Base-by-base conservation (phyloP, 64 coral and sea anemone genomes). In the Astreopora myriophthalma region DNA sequence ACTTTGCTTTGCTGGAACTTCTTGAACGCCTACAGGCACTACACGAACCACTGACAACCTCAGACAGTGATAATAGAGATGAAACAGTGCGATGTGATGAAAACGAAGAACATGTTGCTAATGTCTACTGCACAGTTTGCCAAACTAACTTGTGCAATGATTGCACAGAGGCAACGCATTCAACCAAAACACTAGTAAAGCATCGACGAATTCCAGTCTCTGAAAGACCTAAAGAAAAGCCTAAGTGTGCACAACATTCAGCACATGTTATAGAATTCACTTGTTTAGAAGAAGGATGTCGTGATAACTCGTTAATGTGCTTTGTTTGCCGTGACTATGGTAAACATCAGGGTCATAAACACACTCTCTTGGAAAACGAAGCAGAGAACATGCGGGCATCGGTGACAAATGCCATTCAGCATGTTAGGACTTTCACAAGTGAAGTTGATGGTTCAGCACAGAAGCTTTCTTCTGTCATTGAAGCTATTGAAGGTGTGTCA, bases 271-370 rank as follows among this genome's bases (percentile, higher is more conserved):
- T 99, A 37, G 97, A 99, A 35, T 99, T 99, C 48, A 95, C 97
- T 75, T 99, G 97, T 66, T 69, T 95, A 31, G 97, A 99, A 73
- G 97, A 99, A 52, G 83, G 63, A 34, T 99, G 97, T 71, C 39
- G 78, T 62, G 94, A 96, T 71, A 93, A 91, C 24, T 93, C 97
- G 38, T 63, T 99, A 22, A 99, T 99, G 97, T 99, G 97, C 72
- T 84, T 99, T 74, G 87, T 99, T 23, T 99, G 97, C 27, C 95
- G 95, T 69, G 97, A 99, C 60, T 99, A 99, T 89, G 97, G 97
- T n/a, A 93, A 92, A 60, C 97, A 99, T 65, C 87, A 99, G 52
- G 93, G 93, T 12, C 97, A 99, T 48, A 99, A 99, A 52, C 97
- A 99, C 62, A 90, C 94, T 51, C 85, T 99, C 27, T 74, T 99